phyloP scores from a whole-genome alignment of 2,888 invertebrate species.

The Gymnocheta viridis region DNA sequence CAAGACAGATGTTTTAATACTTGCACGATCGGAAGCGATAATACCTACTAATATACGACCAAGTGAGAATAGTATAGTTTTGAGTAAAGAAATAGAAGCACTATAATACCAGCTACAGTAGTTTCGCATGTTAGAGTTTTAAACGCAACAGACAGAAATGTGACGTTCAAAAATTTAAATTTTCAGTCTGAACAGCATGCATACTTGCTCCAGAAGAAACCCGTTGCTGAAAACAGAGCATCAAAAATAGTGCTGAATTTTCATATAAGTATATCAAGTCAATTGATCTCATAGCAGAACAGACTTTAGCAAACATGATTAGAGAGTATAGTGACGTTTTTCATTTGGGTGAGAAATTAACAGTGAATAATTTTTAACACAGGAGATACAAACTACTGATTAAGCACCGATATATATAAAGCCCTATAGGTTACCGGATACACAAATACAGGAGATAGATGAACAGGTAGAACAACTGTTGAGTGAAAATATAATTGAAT shows the following conservation, averaged over 20 bases:
- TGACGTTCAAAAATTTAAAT: neutral
- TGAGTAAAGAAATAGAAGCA: neutral
- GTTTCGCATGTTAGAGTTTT: neutral
- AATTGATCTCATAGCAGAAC: neutral
- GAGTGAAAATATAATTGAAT: neutral
- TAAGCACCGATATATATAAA: neutral
- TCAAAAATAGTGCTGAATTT: neutral
- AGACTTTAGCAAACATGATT: neutral
- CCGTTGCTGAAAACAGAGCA: neutral
- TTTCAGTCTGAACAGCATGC: neutral
- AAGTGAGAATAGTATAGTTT: neutral
- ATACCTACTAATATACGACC: neutral
- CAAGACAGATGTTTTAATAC: neutral
- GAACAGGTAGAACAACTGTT: neutral
- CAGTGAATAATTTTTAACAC: neutral
- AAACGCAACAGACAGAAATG: neutral
- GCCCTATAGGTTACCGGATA: neutral
- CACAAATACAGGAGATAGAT: neutral
- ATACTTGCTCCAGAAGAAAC: too few species aligned
- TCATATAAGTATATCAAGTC: neutral
- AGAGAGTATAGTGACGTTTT: neutral
- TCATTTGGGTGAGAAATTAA: neutral
- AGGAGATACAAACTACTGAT: neutral
- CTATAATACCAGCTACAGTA: neutral
- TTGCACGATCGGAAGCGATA: neutral